Base-by-base conservation (phyloP, 2,113 vertebrate species). In the Apodemus sylvaticus region DNA sequence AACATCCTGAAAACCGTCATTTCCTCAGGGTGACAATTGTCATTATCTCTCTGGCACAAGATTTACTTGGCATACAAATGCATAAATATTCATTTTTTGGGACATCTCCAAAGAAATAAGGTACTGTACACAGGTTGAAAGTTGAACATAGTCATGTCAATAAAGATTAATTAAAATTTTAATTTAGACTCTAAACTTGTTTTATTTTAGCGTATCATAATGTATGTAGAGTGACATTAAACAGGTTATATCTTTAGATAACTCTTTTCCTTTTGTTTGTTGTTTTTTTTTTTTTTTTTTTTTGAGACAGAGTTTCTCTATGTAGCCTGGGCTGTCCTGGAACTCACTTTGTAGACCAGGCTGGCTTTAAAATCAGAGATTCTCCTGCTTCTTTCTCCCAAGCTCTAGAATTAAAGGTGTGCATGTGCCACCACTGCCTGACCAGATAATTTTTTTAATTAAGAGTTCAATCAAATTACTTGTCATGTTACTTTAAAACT, bases 1-100 rank as follows among this genome's bases (percentile, higher is more conserved):
- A 95, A 97, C 95, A 64, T 45, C 87, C 87, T 77, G 55, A 91
- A 96, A 93, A 94, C 90, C 81, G 58, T 90, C 93, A 94, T 81
- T 90, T 95, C 92, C 87, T 89, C 89, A 48, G 64, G 87, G 76
- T 60, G 86, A 70, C 85, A 96, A 62, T 90, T 88, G 73, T 95
- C 92, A 88, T 36, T 85, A 79, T 82, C 90, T 58, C 79, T 94
- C 71, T 94, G 73, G 90, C 81, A 95, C 51, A 89, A 68, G 89
- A 93, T 77, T 94, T 85, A 96, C 68, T 92, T 96, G 86, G 88
- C n/a, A 51, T 31, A 22, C 76, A 96, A 91, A 39, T 87, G 86
- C 64, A 94, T 29, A 91, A 83, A 81, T 77, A 93, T 73, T 96
- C 71, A 85, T 93, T 93, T 94, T 85, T 51, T 71, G n/a, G 7